Base-by-base conservation (phyloP, 2,113 vertebrate genomes). In the Dasyprocta punctata region DNA sequence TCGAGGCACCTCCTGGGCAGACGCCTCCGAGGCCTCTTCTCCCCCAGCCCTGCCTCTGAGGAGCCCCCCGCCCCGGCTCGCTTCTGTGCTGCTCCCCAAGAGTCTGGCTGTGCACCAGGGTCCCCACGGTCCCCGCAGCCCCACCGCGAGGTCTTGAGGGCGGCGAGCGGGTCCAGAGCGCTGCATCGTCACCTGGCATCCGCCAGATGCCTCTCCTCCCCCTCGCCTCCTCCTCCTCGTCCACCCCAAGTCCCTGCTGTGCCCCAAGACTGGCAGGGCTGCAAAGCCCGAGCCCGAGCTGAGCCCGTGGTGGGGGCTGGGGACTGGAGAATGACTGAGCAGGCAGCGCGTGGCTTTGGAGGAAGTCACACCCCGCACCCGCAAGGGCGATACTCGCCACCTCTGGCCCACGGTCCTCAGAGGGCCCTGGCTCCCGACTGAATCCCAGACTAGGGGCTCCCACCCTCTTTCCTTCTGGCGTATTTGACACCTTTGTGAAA, bases 91-190 rank as follows among this genome's bases (percentile, higher is more conserved):
- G 52, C 52, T 52, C 49, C 47, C 36, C 38, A 20, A 7, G 16
- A 58, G 91, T 63, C n/a, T 0, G 16, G 33, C 24, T 0, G 2
- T 36, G 5, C 2, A 20, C 44, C 71, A 80, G 5, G 56, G 8
- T 13, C 38, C 2, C 41, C 73, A 24, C 7, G 4, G 9, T 36
- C 14, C n/a, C 33, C 5, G 8, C 4, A 1, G 36, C 14, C n/a
- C 33, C 3, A 8, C 75, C 22, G 14, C 0, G 26, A 52, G 78
- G 52, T 3, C 58, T 3, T 6, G 8, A 78, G 30, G 12, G 19
- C 67, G 84, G 33, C 0, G 0, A 73, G 52, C 2, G 56, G 26
- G 54, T 78, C 24, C 8, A 60, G 41, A 16, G 13, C 24, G 44
- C 41, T 33, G 44, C 0, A 22, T 28, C 75, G 47, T 41, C 13